These are phyloP conservation scores for Thunnus albacares DNA, from an alignment of 2,797 vertebrate species.

Conservation along the genomic window DNA sequence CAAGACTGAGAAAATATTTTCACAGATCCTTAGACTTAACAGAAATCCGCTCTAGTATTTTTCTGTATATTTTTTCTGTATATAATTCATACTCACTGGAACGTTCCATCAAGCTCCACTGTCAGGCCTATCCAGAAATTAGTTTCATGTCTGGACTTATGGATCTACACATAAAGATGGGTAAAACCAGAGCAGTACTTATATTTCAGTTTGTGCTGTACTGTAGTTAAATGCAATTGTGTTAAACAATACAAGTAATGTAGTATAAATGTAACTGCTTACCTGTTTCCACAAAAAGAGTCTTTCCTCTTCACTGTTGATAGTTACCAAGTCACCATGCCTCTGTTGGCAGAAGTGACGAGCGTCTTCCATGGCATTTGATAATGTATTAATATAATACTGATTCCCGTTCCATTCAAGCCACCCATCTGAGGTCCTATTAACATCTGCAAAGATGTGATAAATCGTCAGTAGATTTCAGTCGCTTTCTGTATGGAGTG, in stretches of 20 bases:
- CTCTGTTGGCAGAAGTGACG: constrained; percentile 87
- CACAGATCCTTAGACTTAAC: neutral
- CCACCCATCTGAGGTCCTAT: constrained; percentile 91
- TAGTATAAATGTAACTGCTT: neutral
- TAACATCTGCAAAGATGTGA: constrained; percentile 79
- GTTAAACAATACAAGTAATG: too few relatives aligned
- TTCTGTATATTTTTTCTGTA: neutral
- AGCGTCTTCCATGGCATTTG: constrained; percentile 86
- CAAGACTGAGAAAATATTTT: neutral
- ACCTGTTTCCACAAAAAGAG: constrained; percentile 85
- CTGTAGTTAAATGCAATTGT: too few relatives aligned
- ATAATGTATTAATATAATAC: constrained; percentile 85
- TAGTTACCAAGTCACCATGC: constrained; percentile 89
- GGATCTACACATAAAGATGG: constrained; percentile 28
- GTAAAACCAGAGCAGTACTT: neutral
- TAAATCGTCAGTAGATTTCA: neutral
- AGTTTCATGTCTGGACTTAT: constrained; percentile 59
- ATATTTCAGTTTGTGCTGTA: neutral
- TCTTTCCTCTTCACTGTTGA: constrained; percentile 90
- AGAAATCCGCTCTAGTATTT: neutral
- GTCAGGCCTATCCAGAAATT: constrained; percentile 89
- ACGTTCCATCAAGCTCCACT: constrained; percentile 90
- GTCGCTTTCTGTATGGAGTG: too few relatives aligned
- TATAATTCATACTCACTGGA: constrained; percentile 83
- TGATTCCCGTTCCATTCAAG: constrained; percentile 86